Base-by-base conservation (phyloP, 2,797 vertebrate genomes). In the Esox lucius region DNA sequence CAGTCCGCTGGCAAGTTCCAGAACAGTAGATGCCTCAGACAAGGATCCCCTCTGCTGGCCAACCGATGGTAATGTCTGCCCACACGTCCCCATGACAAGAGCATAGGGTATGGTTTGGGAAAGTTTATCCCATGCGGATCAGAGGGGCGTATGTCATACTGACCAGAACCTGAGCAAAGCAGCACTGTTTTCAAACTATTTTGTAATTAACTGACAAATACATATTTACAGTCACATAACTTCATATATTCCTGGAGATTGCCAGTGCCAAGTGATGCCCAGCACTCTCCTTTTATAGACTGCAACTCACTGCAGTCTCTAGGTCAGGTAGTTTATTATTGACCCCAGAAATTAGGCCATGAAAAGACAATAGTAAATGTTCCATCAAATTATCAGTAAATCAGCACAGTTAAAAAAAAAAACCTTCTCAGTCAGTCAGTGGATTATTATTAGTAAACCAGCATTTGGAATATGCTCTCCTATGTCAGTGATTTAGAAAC, bases 181-280 rank as follows among this genome's bases (percentile, higher is more conserved):
- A 85, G 80, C 81, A 24, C 77, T 75, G 66, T 75, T 71, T 73
- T 86, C 83, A 78, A 80, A 73, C 49, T 13, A 65, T 66, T 31
- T 71, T 31, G 64, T 39, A 71, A 75, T 85, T 42, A 84, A 79
- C 78, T 80, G 13, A 87, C 81, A 80, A 76, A 83, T 84, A 86
- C 84, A 87, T 84, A 88, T 90, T 86, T 88, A 91, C 84, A 89
- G 5, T 39, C 68, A 85, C 68, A 81, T 77, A 70, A 83, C 74
- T 86, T 85, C 62, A 84, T 72, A 65, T 19, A 68, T 76, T 81
- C 81, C 49, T 76, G 75, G 17, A 77, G 53, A 79, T 75, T 46
- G 24, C 42, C 61, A 51, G 64, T 68, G 68, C 78, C 77, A 67
- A 73, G 70, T 77, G 73, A 69, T 69, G 82, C 71, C n/a, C 62